phyloP scores from a whole-genome alignment of 2,888 invertebrate species.

The Tetrapedia diversipes region DNA sequence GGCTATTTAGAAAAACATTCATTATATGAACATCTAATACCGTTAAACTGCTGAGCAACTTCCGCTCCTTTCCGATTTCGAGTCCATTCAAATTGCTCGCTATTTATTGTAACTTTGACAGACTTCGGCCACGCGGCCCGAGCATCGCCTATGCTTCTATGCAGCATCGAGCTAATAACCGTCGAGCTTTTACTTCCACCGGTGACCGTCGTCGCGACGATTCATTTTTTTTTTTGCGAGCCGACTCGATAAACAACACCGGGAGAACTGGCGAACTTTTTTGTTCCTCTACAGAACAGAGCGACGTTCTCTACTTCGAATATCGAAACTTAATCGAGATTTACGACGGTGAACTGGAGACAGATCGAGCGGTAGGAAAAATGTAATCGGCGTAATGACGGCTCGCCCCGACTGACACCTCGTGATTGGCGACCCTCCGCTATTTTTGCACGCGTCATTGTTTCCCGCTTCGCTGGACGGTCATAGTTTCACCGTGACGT shows the following conservation, averaged over 20 bases:
- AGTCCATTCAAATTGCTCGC: conserved; percentile 6
- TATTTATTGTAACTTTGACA: conserved; percentile 9
- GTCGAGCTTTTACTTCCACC: conserved; percentile 1
- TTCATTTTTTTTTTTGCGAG: background rate
- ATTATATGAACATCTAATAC: conserved; percentile 65
- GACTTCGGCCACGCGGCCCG: too few species aligned
- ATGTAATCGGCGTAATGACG: conserved; percentile 79
- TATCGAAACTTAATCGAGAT: conserved; percentile 71
- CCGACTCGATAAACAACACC: conserved; percentile 42
- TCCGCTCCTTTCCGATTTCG: conserved; percentile 64
- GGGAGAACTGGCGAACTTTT: conserved; percentile 19
- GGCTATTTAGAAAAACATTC: conserved; percentile 74
- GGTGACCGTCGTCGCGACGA: conserved; percentile 26
- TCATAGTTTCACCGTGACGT: conserved; percentile 30
- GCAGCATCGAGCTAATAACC: background rate
- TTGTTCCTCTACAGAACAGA: conserved; percentile 1
- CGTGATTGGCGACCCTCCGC: conserved; percentile 68
- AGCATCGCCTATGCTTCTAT: too few species aligned
- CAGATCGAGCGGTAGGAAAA: conserved; percentile 68
- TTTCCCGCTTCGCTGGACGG: conserved; percentile 9
- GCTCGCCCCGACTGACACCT: conserved; percentile 65
- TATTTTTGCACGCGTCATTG: conserved; percentile 52
- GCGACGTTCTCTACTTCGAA: conserved; percentile 62
- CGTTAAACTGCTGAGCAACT: conserved; percentile 74
- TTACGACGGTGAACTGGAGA: conserved; percentile 70